Evolutionary conservation across 1,140 invertebrate genomes (phyloP), one percentile per base, ranked within the genome.

Genomic region (Drosophila athabasca): DNA sequence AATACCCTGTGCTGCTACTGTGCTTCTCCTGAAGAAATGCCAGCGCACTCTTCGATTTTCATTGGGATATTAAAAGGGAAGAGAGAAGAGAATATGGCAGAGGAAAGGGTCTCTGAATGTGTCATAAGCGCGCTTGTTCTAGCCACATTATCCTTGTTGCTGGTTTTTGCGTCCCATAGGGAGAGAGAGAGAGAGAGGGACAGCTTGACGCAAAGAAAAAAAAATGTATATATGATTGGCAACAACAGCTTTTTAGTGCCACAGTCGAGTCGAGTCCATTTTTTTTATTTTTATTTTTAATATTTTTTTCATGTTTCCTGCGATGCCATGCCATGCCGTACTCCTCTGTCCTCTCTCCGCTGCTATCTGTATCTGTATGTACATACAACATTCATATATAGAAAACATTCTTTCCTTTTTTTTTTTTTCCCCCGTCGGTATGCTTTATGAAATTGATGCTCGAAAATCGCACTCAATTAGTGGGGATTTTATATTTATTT

Each of bases 381-480:
- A 31, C 0, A 11, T 35, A 11, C 8, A 11, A 3, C 31, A 35
- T 11, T 11, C 9, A 35, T 35, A 35, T 50, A 55, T 62, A 78
- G 73, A 76, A 84, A 75, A 71, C 58, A 76, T 83, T 84, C 73
- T 85, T 76, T 61, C 71, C 66, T 76, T 87, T 85, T 81, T 59
- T 69, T 68, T 68, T 73, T 79, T 72, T 59, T 53, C 62, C n/a
- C n/a, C n/a, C 67, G 67, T 62, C 65, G 76, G 77, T 87, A 69
- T 78, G 74, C 77, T 77, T 87, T 85, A 75, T 87, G 82, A 82
- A 87, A 85, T 87, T 85, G 82, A 85, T 85, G 82, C 82, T 87
- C 82, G 82, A 85, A 85, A 85, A 85, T 85, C 82, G 78, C 82
- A 85, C 82, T 85, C 82, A 85, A 85, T 85, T 85, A 85, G 82